Base-by-base conservation (phyloP, 2,888 invertebrate species). In the Merodon equestris region DNA sequence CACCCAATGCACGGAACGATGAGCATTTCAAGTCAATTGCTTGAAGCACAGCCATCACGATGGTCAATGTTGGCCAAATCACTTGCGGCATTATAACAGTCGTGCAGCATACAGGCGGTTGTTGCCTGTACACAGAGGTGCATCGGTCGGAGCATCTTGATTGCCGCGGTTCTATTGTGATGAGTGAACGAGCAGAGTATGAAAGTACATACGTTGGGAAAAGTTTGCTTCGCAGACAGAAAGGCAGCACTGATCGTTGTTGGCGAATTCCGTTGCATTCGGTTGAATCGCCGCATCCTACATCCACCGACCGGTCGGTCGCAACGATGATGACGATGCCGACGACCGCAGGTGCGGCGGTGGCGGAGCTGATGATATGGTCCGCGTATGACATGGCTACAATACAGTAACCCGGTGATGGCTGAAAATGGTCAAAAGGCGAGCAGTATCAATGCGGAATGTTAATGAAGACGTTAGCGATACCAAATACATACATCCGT, bases 401-500 rank as follows among this genome's bases (percentile, higher is more conserved):
- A 67, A 36, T 48, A 12, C 34, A 40, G 61, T 45, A n/a, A n/a
- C n/a, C n/a, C n/a, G n/a, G n/a, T n/a, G n/a, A n/a, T 27, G 27
- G 7, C 73, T 67, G 57, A 54, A 77, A 73, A 73, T 63, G 73
- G 73, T 63, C 67, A 77, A 73, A 77, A 67, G 77, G 77, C 77
- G 77, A 77, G 58, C 77, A 77, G 73, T 79, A 79, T 79, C 79
- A 63, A 79, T 74, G 74, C 63, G 74, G 79, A 79, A 79, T 79
- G 68, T 79, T 79, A 79, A 79, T 79, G 70, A 79, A 79, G 79
- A 79, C 79, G 79, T 79, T 79, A 70, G 79, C 68, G 64, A 79
- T 74, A 68, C 68, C 79, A 70, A 74, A 79, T 79, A 64, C 74
- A 79, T 79, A 64, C 74, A 74, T 79, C 38, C 64, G 64, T 54